Evolutionary conservation across 2,113 vertebrate species (phyloP).

Genomic region (Micronycteris hirsuta): DNA sequence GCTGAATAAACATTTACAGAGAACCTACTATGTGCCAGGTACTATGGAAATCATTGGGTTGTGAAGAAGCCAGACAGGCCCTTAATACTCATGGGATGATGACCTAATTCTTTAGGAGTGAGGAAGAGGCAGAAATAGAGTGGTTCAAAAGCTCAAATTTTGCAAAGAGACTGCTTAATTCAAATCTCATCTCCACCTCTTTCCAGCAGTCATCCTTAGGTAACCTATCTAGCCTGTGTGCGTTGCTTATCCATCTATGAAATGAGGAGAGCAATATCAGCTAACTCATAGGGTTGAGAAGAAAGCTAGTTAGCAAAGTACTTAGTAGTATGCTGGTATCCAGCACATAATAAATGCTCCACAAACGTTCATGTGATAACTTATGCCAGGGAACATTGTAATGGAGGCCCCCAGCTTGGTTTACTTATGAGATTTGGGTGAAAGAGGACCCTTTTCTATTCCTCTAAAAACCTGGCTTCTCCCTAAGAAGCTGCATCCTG

Average conservation of each 20-base stretch:
- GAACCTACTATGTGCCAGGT: not conserved
- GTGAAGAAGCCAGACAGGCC: not conserved
- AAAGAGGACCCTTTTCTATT: not conserved
- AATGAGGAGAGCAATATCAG: not conserved
- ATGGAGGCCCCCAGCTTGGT: too few relatives aligned
- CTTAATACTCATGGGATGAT: not conserved
- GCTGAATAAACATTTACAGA: not conserved
- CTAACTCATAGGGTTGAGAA: not conserved
- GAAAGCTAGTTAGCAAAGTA: not conserved
- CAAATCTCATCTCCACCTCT: not conserved
- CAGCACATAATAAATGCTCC: not conserved
- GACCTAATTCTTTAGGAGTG: too few relatives aligned
- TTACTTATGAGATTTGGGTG: not conserved
- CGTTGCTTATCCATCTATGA: not conserved
- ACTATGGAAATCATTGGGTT: not conserved
- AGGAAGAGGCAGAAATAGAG: not conserved
- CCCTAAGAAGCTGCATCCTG: not conserved
- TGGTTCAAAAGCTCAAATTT: not conserved
- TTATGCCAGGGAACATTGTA: not conserved
- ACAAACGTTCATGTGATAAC: not conserved
- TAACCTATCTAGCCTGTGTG: not conserved
- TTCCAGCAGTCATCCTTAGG: not conserved
- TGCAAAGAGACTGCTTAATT: not conserved
- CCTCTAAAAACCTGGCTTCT: not conserved
- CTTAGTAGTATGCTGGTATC: not conserved